phyloP scores from a whole-genome alignment of 2,113 vertebrate genomes.

The Chaetura pelagica region DNA sequence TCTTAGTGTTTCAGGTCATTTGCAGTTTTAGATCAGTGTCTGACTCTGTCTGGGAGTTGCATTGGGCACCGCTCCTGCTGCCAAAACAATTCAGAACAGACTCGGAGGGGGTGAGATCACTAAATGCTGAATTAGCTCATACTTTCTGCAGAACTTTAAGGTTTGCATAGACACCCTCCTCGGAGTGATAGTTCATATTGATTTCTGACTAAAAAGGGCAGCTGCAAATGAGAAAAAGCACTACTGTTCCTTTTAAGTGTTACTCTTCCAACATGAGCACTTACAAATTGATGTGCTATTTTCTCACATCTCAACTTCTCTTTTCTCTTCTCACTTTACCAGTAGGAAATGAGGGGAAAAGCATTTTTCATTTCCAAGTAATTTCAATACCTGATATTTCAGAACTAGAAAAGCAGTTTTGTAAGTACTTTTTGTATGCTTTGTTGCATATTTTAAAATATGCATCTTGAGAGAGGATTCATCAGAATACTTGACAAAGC shows the following conservation, averaged over 20 bases:
- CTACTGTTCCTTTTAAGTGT: neutral
- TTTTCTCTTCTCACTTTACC: neutral
- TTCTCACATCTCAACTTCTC: neutral
- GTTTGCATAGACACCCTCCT: neutral
- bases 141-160: neutral
- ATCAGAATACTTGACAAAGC: neutral
- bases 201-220: neutral
- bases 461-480: neutral
- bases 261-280: neutral
- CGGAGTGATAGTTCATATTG: neutral
- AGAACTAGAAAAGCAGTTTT: neutral
- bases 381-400: neutral
- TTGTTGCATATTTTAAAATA: neutral
- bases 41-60: neutral
- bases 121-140: conserved; percentile 19
- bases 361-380: neutral
- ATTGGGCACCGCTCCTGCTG: neutral
- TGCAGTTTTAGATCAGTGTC: neutral
- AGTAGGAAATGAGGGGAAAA: neutral
- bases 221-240: neutral
- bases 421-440: neutral
- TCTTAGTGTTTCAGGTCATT: neutral
- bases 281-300: neutral
- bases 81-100: neutral
- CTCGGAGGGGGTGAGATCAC: neutral